Percentiles rank a stretch among this genome's conserved stretches.
These are phyloP conservation scores for Pygmarrhopalites habei DNA, from an alignment of 1,140 invertebrate genomes.

Conservation along the genomic window DNA sequence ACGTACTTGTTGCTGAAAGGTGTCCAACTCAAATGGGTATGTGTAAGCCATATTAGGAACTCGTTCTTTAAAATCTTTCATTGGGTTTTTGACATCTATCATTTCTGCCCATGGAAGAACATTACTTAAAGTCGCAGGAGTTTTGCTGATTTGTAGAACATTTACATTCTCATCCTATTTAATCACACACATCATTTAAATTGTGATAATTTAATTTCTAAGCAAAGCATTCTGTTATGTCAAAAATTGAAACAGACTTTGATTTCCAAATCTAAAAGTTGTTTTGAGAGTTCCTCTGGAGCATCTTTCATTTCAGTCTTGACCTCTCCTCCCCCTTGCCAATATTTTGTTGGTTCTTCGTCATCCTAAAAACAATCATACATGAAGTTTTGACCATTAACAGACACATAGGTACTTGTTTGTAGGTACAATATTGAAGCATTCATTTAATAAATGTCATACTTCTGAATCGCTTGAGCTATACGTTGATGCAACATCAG, in stretches of 20 bases:
- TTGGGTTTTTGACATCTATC: conserved; percentile 69
- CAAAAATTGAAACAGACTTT: neutral
- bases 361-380: conserved; percentile 8
- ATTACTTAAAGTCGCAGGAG: conserved; percentile 23
- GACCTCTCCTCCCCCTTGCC: conserved; percentile 24
- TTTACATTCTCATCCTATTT: conserved; percentile 40
- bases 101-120: conserved; percentile 66
- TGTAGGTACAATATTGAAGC: neutral
- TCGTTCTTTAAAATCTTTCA: conserved; percentile 71
- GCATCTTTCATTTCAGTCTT: conserved; percentile 11
- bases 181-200: neutral
- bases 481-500: too few relatives aligned
- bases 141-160: conserved; percentile 50
- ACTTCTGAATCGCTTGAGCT: too few relatives aligned
- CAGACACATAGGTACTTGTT: neutral
- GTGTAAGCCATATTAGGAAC: conserved; percentile 76
- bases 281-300: conserved; percentile 17
- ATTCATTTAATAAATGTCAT: neutral
- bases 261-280: too few relatives aligned
- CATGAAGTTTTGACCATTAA: too few relatives aligned
- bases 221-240: neutral
- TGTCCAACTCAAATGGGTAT: conserved; percentile 91
- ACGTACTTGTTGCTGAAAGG: conserved; percentile 80
- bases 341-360: conserved; percentile 15
- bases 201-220: neutral